Evolutionary conservation across 2,888 invertebrate genomes (phyloP).

Genomic region (Steromphala cineraria): DNA sequence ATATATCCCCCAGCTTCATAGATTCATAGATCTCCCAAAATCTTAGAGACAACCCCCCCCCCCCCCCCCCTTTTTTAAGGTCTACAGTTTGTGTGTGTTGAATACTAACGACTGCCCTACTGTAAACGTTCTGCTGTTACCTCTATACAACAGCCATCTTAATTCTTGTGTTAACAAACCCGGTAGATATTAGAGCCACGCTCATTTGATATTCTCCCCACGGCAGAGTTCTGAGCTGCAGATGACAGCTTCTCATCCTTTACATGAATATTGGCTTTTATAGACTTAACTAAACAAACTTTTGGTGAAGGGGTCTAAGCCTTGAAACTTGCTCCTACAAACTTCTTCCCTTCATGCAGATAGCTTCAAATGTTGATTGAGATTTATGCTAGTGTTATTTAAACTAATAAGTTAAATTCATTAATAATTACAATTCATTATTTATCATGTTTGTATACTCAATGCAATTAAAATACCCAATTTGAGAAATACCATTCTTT

Average conservation of each 20-base stretch:
- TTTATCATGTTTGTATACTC: too few species aligned
- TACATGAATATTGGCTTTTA: background rate
- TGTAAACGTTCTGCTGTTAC: background rate
- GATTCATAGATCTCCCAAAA: background rate
- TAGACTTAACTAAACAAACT: background rate
- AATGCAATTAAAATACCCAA: too few species aligned
- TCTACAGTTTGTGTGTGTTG: background rate
- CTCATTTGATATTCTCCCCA: background rate
- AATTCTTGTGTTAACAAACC: background rate
- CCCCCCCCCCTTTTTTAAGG: background rate
- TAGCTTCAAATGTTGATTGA: too few species aligned
- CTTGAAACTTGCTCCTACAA: too few species aligned
- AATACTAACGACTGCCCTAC: background rate
- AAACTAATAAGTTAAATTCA: too few species aligned
- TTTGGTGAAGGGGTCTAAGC: too few species aligned
- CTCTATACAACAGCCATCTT: background rate
- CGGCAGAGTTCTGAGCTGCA: background rate
- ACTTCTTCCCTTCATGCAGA: too few species aligned
- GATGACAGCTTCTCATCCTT: too few species aligned
- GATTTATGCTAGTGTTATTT: too few species aligned
- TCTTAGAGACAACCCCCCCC: too few species aligned
- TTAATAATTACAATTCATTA: too few species aligned
- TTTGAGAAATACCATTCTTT: too few species aligned
- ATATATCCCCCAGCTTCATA: background rate
- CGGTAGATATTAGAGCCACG: background rate